These are phyloP conservation scores for Morpho achilles DNA, from an alignment of 2,888 invertebrate genomes.

Conservation along the genomic window DNA sequence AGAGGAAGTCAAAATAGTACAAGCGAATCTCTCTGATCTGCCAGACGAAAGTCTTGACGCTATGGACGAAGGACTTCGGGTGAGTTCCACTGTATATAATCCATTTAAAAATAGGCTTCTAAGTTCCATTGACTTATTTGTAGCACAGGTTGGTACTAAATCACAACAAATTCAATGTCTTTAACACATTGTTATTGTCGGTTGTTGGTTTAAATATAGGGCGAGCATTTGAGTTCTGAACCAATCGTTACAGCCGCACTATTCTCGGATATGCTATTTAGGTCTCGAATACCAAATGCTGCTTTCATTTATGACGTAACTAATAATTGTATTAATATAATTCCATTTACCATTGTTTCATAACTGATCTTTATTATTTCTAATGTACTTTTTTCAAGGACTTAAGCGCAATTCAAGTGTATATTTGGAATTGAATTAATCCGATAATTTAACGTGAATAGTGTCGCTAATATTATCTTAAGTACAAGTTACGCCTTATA, in stretches of 20 bases:
- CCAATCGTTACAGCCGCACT: constrained; percentile 28
- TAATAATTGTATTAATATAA: constrained; percentile 4
- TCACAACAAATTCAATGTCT: background rate
- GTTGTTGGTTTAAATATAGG: constrained; percentile 35
- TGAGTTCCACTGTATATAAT: constrained; percentile 70
- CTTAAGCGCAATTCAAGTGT: too few relatives aligned
- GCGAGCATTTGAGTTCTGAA: constrained; percentile 30
- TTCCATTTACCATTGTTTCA: background rate
- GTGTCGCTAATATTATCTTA: too few relatives aligned
- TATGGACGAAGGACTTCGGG: constrained; percentile 86
- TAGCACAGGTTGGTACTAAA: background rate
- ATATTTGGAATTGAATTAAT: too few relatives aligned
- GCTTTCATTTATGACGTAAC: constrained; percentile 25
- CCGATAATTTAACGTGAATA: too few relatives aligned
- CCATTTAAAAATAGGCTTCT: constrained; percentile 14
- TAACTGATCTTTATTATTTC: too few relatives aligned
- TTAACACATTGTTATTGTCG: constrained; percentile 1
- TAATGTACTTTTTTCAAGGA: too few relatives aligned
- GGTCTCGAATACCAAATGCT: constrained; percentile 23
- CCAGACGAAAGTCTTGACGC: constrained; percentile 85
- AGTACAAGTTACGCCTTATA: too few relatives aligned
- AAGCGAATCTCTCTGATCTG: constrained; percentile 82
- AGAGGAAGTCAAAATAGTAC: constrained; percentile 82
- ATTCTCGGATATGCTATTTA: constrained; percentile 33
- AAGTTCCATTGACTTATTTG: background rate